Conservation (phyloP, 2,113 vertebrate genomes). For the Erinaceus europaeus region DNA sequence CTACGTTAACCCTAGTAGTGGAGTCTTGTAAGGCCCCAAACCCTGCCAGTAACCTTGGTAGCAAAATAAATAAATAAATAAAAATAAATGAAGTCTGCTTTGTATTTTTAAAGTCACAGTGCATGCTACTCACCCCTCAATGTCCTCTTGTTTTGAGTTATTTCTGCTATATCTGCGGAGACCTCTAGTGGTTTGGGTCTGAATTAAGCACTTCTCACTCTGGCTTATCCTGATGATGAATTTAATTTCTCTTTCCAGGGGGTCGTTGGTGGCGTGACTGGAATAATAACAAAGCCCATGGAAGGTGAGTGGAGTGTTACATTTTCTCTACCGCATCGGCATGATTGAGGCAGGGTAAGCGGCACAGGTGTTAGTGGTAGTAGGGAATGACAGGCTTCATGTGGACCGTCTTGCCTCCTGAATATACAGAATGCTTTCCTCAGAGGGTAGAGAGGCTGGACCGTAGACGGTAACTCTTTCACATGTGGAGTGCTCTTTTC, state of each 20-base stretch:
- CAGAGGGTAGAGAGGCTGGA: background rate
- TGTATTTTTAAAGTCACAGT: too few species aligned
- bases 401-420: background rate
- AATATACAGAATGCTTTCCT: background rate
- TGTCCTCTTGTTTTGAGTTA: too few species aligned
- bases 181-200: slow-evolving; percentile 23
- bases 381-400: background rate
- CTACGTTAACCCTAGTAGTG: too few species aligned
- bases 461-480: background rate
- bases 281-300: slow-evolving; percentile 96
- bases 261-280: slow-evolving; percentile 94
- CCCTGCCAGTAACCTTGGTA: too few species aligned
- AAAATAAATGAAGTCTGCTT: too few species aligned
- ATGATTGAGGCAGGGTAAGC: background rate
- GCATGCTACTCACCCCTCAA: too few species aligned
- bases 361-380: background rate
- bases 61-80: too few species aligned
- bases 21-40: too few species aligned
- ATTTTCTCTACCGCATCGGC: background rate
- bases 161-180: slow-evolving; percentile 14
- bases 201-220: background rate
- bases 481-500: slow-evolving; percentile 11
- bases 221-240: background rate
- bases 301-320: slow-evolving; percentile 86
- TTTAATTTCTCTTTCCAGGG: slow-evolving; percentile 85